Evolutionary conservation across 2,888 invertebrate genomes (phyloP).

Genomic region (Thereva nobilitata): DNA sequence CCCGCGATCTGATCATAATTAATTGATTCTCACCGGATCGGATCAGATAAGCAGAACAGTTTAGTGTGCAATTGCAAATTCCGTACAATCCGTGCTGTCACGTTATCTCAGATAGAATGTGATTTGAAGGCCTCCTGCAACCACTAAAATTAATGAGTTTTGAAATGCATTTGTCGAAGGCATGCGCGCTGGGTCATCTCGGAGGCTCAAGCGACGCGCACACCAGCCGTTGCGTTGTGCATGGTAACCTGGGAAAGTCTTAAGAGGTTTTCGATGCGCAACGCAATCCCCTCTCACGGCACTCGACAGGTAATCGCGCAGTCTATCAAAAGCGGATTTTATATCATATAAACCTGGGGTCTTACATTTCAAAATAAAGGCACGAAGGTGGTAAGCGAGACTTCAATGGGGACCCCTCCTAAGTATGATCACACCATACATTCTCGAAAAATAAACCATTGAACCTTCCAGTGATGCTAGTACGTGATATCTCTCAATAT

Average conservation of each 20-base stretch:
- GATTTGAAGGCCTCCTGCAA: slow-evolving; percentile 49
- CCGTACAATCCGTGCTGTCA: slow-evolving; percentile 47
- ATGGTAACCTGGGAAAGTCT: not conserved
- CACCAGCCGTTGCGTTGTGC: not conserved
- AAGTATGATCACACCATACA: not conserved
- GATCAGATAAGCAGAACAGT: slow-evolving; percentile 40
- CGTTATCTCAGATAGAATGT: slow-evolving; percentile 46
- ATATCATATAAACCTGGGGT: slow-evolving; percentile 27
- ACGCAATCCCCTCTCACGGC: not conserved
- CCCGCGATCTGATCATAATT: slow-evolving; percentile 32
- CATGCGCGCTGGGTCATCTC: slow-evolving; percentile 19
- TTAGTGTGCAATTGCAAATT: slow-evolving; percentile 43
- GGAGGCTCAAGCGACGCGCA: slow-evolving; percentile 6
- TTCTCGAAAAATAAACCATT: slow-evolving; percentile 11
- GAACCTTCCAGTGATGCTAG: slow-evolving; percentile 20
- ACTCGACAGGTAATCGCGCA: slow-evolving; percentile 18
- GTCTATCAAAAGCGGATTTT: slow-evolving; percentile 32
- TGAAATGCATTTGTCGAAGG: slow-evolving; percentile 25
- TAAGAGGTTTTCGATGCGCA: not conserved
- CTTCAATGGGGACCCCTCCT: not conserved
- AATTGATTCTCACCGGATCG: slow-evolving; percentile 40
- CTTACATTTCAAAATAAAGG: slow-evolving; percentile 23
- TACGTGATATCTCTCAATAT: slow-evolving; percentile 45
- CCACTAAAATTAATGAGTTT: slow-evolving; percentile 42
- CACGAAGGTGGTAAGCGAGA: slow-evolving; percentile 10